Percentiles rank a stretch among this genome's conserved stretches.
Conservation (phyloP, 2,888 invertebrate species). For the Resseliella maxima region DNA sequence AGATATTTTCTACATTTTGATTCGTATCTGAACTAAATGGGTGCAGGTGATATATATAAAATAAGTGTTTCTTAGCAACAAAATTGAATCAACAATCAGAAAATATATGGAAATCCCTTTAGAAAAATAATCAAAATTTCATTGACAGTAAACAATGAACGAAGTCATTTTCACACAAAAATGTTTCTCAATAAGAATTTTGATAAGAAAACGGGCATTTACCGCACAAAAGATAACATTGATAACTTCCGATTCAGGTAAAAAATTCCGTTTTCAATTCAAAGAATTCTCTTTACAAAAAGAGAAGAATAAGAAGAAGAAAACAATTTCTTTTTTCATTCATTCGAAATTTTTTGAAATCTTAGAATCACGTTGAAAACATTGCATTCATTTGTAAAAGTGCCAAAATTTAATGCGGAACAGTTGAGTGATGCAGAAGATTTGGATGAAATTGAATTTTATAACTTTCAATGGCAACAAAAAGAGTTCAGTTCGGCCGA, state of each 20-base stretch:
- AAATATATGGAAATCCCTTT: neutral
- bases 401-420: constrained; percentile 64
- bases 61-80: neutral
- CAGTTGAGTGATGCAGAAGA: constrained; percentile 57
- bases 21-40: neutral
- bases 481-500: constrained; percentile 76
- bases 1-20: neutral
- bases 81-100: neutral
- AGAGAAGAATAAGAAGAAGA: too few species aligned
- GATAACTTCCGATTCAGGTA: constrained; percentile 61
- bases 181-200: constrained; percentile 53
- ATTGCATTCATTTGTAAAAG: constrained; percentile 64
- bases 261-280: neutral
- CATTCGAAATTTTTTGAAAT: constrained; percentile 12
- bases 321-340: neutral
- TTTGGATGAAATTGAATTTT: constrained; percentile 59
- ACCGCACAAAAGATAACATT: constrained; percentile 64
- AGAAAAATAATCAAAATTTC: constrained; percentile 13
- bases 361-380: constrained; percentile 62
- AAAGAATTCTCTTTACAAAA: too few species aligned
- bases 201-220: constrained; percentile 62
- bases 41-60: neutral
- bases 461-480: constrained; percentile 77
- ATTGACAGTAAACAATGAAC: constrained; percentile 19
- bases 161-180: neutral